Percentiles rank a stretch among this genome's conserved stretches.
Evolutionary conservation across 2,113 vertebrate genomes (phyloP).

Genomic region (Acrocephalus arundinaceus): DNA sequence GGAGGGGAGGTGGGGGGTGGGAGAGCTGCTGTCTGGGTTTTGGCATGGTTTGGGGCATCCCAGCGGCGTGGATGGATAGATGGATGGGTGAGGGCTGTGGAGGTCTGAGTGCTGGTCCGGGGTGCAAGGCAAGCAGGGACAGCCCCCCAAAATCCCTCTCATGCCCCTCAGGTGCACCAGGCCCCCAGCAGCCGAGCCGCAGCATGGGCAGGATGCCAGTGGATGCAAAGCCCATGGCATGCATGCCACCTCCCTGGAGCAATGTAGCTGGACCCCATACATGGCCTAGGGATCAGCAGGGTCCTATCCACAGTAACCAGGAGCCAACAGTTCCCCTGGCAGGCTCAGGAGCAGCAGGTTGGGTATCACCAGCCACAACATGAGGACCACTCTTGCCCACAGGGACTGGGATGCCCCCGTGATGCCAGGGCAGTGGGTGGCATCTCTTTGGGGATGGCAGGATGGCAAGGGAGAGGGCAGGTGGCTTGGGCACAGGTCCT

Average conservation of each 20-base stretch:
- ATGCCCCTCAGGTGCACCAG: rapidly evolving
- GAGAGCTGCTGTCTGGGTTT: neutral
- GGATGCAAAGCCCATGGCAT: rapidly evolving
- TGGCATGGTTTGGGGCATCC: neutral
- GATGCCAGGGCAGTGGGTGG: neutral
- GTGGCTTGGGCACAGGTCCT: neutral
- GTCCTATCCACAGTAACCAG: rapidly evolving
- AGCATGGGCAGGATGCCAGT: neutral
- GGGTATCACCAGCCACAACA: neutral
- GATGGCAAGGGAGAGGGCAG: rapidly evolving
- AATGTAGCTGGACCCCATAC: rapidly evolving
- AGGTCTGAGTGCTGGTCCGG: neutral
- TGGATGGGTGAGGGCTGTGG: neutral
- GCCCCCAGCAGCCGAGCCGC: rapidly evolving
- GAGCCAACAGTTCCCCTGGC: neutral
- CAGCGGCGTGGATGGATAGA: neutral
- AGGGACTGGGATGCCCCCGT: rapidly evolving
- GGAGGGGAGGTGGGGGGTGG: neutral
- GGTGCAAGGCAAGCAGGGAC: neutral
- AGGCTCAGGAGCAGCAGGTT: neutral
- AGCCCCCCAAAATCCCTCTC: neutral
- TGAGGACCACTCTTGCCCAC: neutral
- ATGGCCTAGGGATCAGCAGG: neutral
- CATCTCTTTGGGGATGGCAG: rapidly evolving
- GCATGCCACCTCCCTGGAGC: neutral